These are phyloP conservation scores for Neodontobutis hainanensis DNA, from an alignment of 2,113 vertebrate genomes.

Conservation along the genomic window DNA sequence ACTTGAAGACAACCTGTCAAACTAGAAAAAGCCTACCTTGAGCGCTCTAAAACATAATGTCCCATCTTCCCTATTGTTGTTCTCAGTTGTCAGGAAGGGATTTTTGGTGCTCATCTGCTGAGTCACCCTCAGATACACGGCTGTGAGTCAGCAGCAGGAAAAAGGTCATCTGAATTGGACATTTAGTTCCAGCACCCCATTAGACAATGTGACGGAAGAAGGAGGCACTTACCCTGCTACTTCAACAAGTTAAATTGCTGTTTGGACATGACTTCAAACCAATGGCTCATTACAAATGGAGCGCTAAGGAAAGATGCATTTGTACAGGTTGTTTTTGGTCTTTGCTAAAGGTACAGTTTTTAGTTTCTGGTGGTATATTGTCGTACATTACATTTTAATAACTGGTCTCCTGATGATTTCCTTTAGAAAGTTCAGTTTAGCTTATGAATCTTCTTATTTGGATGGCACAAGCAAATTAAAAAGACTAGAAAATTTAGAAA, in stretches of 20 bases:
- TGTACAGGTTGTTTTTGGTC: no score
- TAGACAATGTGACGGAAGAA: neutral
- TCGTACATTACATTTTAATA: no score
- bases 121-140: slow-evolving; percentile 51
- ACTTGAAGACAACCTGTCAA: no score
- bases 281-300: neutral
- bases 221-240: neutral
- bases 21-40: no score
- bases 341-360: no score
- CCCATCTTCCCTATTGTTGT: slow-evolving; percentile 13
- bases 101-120: slow-evolving; percentile 56
- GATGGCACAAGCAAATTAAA: no score
- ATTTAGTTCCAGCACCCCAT: slow-evolving; percentile 16
- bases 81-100: slow-evolving; percentile 44
- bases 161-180: slow-evolving; percentile 60
- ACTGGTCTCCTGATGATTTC: no score
- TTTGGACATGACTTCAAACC: neutral
- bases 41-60: neutral
- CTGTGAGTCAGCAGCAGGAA: slow-evolving; percentile 56
- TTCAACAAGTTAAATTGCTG: neutral
- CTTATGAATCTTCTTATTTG: no score
- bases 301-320: no score
- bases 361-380: no score
- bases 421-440: no score
- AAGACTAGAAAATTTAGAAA: no score